phyloP scores from a whole-genome alignment of 2,888 invertebrate genomes.

The Invenusta paracnida region DNA sequence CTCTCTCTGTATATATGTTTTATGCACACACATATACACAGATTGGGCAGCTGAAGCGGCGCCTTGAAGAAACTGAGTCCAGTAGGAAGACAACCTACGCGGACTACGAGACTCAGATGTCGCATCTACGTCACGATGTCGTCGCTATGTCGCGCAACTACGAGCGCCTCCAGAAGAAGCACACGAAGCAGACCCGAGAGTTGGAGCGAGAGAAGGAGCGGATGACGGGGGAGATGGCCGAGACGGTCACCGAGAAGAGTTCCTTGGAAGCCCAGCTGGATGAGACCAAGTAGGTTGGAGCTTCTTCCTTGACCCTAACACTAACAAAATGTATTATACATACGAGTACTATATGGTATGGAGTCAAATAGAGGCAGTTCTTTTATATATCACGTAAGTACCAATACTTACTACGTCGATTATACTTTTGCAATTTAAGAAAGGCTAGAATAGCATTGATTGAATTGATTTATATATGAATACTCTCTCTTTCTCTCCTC shows the following conservation, averaged over 20 bases:
- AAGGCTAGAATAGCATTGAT: too few species aligned
- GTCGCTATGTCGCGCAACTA: background rate
- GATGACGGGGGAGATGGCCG: background rate
- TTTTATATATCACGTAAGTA: too few species aligned
- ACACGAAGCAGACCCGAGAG: background rate
- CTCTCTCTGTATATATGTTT: too few species aligned
- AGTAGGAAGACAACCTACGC: background rate
- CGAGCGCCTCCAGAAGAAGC: background rate
- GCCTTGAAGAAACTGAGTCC: background rate
- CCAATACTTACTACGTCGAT: too few species aligned
- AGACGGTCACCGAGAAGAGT: background rate
- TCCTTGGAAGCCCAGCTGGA: background rate
- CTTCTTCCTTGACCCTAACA: too few species aligned
- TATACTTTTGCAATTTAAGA: too few species aligned
- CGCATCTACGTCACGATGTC: background rate
- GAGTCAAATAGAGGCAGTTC: too few species aligned
- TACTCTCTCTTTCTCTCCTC: too few species aligned
- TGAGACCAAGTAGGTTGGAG: background rate
- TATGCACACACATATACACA: background rate
- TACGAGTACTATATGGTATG: too few species aligned
- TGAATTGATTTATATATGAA: too few species aligned
- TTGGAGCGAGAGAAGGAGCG: conserved; percentile 22
- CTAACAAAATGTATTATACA: too few species aligned
- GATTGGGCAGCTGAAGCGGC: background rate
- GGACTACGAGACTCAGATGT: background rate